Conservation (phyloP, 2,888 invertebrate species). For the Nephrotoma guestfalica region DNA sequence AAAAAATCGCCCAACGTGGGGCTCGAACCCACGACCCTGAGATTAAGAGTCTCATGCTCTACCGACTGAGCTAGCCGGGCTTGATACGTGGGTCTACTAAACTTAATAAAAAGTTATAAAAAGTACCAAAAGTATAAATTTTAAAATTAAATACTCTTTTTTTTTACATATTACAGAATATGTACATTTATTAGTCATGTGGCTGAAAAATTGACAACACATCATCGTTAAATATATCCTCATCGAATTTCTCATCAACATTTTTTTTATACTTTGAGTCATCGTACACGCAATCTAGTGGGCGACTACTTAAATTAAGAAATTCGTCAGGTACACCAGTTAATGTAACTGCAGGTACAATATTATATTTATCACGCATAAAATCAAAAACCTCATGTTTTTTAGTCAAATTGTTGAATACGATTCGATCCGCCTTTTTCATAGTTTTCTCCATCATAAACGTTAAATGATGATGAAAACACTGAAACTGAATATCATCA, state of each 20-base stretch:
- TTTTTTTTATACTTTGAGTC: slow-evolving; percentile 5
- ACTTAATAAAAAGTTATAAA: too few species aligned
- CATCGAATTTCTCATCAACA: background rate
- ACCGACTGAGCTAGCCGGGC: slow-evolving; percentile 23
- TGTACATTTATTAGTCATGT: background rate
- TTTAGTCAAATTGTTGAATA: slow-evolving; percentile 63
- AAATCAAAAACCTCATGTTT: slow-evolving; percentile 56
- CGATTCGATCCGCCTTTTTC: slow-evolving; percentile 50
- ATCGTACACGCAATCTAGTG: slow-evolving; percentile 5
- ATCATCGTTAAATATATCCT: background rate
- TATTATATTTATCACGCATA: slow-evolving; percentile 42
- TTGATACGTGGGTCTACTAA: too few species aligned
- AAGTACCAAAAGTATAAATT: too few species aligned
- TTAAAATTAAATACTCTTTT: too few species aligned
- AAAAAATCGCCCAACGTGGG: slow-evolving; percentile 21
- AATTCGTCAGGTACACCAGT: slow-evolving; percentile 14
- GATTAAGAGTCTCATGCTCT: slow-evolving; percentile 26
- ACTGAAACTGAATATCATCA: slow-evolving; percentile 57
- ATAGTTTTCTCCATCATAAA: slow-evolving; percentile 86
- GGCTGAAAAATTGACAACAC: background rate
- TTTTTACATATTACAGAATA: background rate
- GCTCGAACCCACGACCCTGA: slow-evolving; percentile 26
- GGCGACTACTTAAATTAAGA: background rate
- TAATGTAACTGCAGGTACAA: slow-evolving; percentile 27
- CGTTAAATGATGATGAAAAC: slow-evolving; percentile 90